Evolutionary conservation across 2,797 vertebrate species (phyloP), one percentile per base, ranked within the genome.

Genomic region (Siniperca obscura): DNA sequence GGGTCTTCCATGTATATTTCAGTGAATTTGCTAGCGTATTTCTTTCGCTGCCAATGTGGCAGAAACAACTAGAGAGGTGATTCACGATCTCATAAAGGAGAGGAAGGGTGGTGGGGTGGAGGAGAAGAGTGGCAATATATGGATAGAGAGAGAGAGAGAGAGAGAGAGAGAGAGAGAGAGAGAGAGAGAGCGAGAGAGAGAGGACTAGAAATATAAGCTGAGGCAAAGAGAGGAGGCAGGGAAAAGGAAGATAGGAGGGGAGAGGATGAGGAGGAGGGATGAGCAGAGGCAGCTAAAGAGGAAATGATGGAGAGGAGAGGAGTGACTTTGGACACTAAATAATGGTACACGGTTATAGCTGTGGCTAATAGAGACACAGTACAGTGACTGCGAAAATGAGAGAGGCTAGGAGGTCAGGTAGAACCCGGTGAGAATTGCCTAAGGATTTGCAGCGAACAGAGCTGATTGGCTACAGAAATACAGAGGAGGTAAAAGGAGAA

Each of bases 261-360:
- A 52, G 46, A 22, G 22, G 62, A 69, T 3, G 19, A 30, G 55
- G 68, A 81, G 44, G 30, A 62, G 53, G 80, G 30, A 64, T 50
- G 80, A 66, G 79, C 50, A 56, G 76, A 61, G 57, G 72, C 8
- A 56, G 64, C 68, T 62, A 61, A 65, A 70, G 69, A 86, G 61
- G 44, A 82, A 55, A 80, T 67, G 66, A 76, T 53, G 76, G 30
- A 61, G 60, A 75, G 79, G 27, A 70, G 70, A 68, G 34, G 74
- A 82, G 81, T 91, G 92, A 94, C 93, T 93, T 94, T 93, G 90
- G 89, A 73, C 82, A 87, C 81, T 89, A 88, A 90, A 90, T 87
- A 90, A 85, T 65, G 81, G 89, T 81, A 84, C 82, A 78, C 42
- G 60, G 90, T 89, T 90, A 90, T 81, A 86, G 84, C 89, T 78